Conservation (phyloP, 2,888 invertebrate genomes). For the Brassicogethes aeneus region DNA sequence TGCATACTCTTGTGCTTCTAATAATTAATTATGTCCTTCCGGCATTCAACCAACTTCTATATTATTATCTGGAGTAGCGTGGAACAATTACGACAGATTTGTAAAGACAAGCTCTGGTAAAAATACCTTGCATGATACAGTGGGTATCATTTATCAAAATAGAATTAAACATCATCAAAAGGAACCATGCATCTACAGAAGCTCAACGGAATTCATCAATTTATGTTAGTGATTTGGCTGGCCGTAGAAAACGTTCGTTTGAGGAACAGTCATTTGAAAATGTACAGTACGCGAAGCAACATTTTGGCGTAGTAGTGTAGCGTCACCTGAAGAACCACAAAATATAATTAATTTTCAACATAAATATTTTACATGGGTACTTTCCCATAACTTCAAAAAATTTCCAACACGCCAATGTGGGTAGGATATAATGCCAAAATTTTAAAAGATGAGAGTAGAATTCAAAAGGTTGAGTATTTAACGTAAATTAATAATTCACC, state of each 20-base stretch:
- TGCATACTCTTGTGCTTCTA: slow-evolving; percentile 14
- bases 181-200: slow-evolving; percentile 7
- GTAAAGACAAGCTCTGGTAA: slow-evolving; percentile 19
- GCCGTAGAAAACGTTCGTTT: slow-evolving; percentile 17
- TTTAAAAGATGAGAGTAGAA: slow-evolving; percentile 9
- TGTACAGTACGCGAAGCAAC: slow-evolving; percentile 10
- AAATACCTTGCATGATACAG: slow-evolving; percentile 29
- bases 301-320: slow-evolving; percentile 12
- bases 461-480: slow-evolving; percentile 19
- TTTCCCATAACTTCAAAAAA: slow-evolving; percentile 9
- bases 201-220: slow-evolving; percentile 5
- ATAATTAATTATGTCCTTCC: slow-evolving; percentile 16
- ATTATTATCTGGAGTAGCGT: slow-evolving; percentile 21
- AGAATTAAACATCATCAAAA: slow-evolving; percentile 14
- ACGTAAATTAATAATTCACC: slow-evolving; percentile 21
- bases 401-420: slow-evolving; percentile 11
- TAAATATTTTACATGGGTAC: slow-evolving; percentile 10
- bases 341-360: slow-evolving; percentile 7
- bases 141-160: slow-evolving; percentile 28
- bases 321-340: slow-evolving; percentile 6
- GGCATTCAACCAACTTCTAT: slow-evolving; percentile 16
- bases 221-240: slow-evolving; percentile 13
- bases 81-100: slow-evolving; percentile 22
- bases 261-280: slow-evolving; percentile 13
- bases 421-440: slow-evolving; percentile 11